Base-by-base conservation (phyloP, 2,797 vertebrate species). In the Falco berigora region DNA sequence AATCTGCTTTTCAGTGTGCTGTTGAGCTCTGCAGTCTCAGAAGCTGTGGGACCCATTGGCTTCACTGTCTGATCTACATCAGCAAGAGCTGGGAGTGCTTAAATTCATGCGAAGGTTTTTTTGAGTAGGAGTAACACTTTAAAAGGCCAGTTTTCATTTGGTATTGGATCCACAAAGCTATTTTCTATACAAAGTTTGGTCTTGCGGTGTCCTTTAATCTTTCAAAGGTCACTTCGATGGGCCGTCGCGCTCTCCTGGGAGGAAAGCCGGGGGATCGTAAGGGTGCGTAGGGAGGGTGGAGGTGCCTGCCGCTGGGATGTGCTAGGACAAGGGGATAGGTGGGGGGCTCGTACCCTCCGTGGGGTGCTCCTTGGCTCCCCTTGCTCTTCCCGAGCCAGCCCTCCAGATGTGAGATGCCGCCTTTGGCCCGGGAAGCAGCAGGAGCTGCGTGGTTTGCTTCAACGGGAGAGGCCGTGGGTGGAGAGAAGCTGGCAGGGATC, bases 391-490 rank as follows among this genome's bases (percentile, higher is more conserved):
- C 4, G 0, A 86, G 89, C 28, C 75, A 83, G 66, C 79, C 80
- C 30, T 3, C 11, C 89, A 95, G 96, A 62, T 94, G 76, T 71
- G 94, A 56, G 72, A 49, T 18, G 83, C 79, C 68, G 85, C 86
- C 77, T 79, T 75, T 50, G 78, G 88, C 53, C 25, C 3, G 5
- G 49, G 77, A 71, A 75, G 90, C 91, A 46, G 83, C 73, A 52
- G 92, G 92, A 96, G 81, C 90, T 75, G 87, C 50, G 28, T 68
- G 88, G 92, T 67, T 79, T 14, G n/a, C 67, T 92, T 80, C 34
- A 5, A 12, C 10, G 16, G 88, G 94, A 97, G 94, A 96, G 91
- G 96, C 90, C 1, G 96, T 95, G 96, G 95, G 96, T 95, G 94
- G 94, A 91, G 94, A 94, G 86, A 40, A 92, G 91, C 94, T 97